A percentile compares a stretch with the other conserved stretches of the same genome.
Evolutionary conservation across 2,888 invertebrate species (phyloP).

Genomic region (Seladonia tumulorum): DNA sequence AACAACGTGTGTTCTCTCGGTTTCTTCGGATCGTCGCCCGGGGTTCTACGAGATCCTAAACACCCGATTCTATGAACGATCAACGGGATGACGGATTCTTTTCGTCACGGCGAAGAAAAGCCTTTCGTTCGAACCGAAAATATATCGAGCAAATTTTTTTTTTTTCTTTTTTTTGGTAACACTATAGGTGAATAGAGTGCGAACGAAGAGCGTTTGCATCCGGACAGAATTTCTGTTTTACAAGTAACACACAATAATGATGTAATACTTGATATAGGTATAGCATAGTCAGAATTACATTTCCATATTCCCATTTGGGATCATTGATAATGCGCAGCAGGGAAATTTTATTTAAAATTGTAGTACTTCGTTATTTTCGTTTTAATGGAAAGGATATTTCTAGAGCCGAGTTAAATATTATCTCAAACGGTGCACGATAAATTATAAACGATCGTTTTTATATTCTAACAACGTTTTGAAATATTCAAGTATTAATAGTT

Average conservation of each 20-base stretch:
- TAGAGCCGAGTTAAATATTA: not conserved
- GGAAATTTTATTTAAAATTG: not conserved
- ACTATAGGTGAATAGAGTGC: too few species aligned
- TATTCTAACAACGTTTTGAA: too few species aligned
- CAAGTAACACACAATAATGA: not conserved
- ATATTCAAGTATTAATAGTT: too few species aligned
- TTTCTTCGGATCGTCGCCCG: not conserved
- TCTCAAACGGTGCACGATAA: not conserved
- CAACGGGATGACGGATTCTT: not conserved
- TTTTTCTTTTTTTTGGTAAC: too few species aligned
- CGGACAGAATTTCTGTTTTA: not conserved
- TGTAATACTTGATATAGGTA: not conserved
- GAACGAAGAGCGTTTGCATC: too few species aligned
- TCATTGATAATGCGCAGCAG: not conserved
- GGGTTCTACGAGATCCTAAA: conserved; percentile 36
- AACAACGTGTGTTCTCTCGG: conserved; percentile 3
- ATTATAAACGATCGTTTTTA: not conserved
- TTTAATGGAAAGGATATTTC: not conserved
- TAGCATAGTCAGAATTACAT: not conserved
- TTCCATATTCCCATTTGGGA: not conserved
- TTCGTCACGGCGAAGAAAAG: conserved; percentile 14
- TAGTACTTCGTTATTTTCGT: not conserved
- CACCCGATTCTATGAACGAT: not conserved
- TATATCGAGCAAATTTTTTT: not conserved
- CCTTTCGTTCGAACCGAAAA: not conserved